A percentile compares a stretch with the other conserved stretches of the same genome.
Conservation (phyloP, 1,140 invertebrate genomes). For the Trichogramma pretiosum region DNA sequence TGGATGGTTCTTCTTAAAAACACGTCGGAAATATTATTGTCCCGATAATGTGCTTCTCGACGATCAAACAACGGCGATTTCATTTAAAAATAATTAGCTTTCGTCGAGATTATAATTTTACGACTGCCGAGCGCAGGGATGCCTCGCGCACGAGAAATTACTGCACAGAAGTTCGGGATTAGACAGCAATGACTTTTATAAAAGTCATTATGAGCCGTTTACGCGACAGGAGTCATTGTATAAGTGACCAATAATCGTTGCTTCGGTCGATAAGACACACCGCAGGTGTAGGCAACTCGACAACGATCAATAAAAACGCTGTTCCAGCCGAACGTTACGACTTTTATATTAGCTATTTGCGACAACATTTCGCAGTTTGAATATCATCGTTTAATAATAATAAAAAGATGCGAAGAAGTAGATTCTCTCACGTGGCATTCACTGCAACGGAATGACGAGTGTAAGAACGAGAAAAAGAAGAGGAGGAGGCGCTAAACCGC, state of each 20-base stretch:
- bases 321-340: conserved; percentile 6
- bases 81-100: no score
- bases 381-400: no score
- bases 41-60: no score
- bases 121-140: no score
- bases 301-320: conserved; percentile 4
- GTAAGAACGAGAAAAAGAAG: background rate
- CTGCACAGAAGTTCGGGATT: no score
- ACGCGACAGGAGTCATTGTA: background rate
- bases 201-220: background rate
- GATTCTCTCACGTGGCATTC: conserved; percentile 1
- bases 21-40: no score
- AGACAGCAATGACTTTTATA: background rate
- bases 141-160: no score
- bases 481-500: background rate
- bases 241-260: conserved; percentile 10
- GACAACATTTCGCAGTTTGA: no score
- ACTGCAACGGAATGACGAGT: background rate
- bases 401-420: background rate
- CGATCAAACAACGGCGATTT: no score
- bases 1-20: no score
- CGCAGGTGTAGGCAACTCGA: conserved; percentile 5
- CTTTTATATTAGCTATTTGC: conserved; percentile 13
- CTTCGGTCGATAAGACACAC: conserved; percentile 4
- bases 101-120: no score